These are phyloP conservation scores for Orientallactaga sibirica DNA, from an alignment of 2,797 vertebrate species.

Conservation along the genomic window DNA sequence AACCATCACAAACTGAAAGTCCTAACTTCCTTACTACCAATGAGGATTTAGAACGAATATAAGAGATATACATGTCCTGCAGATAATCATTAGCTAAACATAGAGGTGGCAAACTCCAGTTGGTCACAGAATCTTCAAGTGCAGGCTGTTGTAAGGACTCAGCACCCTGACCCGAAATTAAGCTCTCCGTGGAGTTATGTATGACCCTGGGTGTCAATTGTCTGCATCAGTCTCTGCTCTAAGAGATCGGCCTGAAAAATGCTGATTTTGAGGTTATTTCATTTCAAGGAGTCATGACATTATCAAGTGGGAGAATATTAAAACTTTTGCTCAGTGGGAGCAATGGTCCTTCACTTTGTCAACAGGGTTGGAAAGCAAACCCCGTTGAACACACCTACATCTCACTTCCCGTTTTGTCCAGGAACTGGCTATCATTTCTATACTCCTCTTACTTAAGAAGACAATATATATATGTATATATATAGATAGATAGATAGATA, in stretches of 20 bases:
- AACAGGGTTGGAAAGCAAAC: neutral
- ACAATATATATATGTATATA: neutral
- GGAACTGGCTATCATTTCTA: conserved; percentile 39
- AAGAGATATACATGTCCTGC: neutral
- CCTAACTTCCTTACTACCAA: neutral
- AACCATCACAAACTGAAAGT: neutral
- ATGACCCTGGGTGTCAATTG: neutral
- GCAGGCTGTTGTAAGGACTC: neutral
- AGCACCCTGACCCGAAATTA: conserved; percentile 3
- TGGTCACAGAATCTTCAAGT: neutral
- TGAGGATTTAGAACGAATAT: neutral
- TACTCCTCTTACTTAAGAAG: neutral
- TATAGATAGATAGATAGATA: too few species aligned
- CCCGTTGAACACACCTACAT: neutral
- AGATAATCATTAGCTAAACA: neutral
- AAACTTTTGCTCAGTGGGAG: conserved; percentile 24
- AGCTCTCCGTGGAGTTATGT: neutral
- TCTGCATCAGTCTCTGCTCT: neutral
- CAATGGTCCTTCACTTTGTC: conserved; percentile 17
- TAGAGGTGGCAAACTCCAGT: neutral
- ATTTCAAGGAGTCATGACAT: neutral
- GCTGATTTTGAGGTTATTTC: neutral
- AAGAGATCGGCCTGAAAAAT: neutral
- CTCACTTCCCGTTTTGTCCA: conserved; percentile 34
- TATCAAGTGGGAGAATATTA: neutral